phyloP scores from a whole-genome alignment of 2,888 invertebrate species.

The Galerucella pusilla region DNA sequence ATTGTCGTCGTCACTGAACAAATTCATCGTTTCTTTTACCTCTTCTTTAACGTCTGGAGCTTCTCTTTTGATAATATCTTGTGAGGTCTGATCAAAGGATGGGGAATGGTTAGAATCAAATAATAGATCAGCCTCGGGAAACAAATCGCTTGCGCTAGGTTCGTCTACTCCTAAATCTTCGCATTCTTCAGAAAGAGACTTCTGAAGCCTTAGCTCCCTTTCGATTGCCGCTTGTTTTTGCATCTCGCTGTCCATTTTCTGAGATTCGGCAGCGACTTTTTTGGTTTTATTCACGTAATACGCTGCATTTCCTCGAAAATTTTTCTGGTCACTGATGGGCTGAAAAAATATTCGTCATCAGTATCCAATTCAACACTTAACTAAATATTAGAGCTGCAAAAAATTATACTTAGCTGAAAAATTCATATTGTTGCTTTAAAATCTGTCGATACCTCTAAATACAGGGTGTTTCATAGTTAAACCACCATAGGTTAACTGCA shows the following conservation, averaged over 20 bases:
- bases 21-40: slow-evolving; percentile 58
- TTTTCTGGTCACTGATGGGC: slow-evolving; percentile 53
- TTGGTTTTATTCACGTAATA: slow-evolving; percentile 60
- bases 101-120: slow-evolving; percentile 80
- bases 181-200: slow-evolving; percentile 82
- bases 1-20: slow-evolving; percentile 61
- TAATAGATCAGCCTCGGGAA: slow-evolving; percentile 80
- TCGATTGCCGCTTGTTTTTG: slow-evolving; percentile 69
- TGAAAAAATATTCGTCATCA: slow-evolving; percentile 43
- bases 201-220: slow-evolving; percentile 71
- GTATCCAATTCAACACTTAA: background rate
- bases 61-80: slow-evolving; percentile 59
- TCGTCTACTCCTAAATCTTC: slow-evolving; percentile 83
- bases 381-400: no score
- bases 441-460: no score
- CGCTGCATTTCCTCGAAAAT: slow-evolving; percentile 56
- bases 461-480: no score
- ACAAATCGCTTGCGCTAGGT: slow-evolving; percentile 82
- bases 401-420: no score
- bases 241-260: slow-evolving; percentile 60
- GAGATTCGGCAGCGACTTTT: slow-evolving; percentile 50
- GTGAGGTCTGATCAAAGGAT: slow-evolving; percentile 70
- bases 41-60: slow-evolving; percentile 53
- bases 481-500: no score
- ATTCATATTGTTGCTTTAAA: no score